Conservation (phyloP, 2,113 vertebrate genomes). For the Neogobius melanostomus region DNA sequence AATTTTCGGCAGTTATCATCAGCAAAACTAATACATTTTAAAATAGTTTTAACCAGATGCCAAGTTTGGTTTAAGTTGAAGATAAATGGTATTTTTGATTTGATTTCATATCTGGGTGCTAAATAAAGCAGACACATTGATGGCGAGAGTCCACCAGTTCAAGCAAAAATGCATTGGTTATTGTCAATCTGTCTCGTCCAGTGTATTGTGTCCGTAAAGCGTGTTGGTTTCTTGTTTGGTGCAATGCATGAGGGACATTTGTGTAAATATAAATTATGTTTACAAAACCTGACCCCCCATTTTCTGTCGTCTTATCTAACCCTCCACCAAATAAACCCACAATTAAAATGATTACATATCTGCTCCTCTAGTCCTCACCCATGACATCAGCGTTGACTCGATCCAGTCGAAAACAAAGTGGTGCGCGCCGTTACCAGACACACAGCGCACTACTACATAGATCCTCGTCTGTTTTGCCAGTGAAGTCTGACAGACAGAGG, state of each 20-base stretch:
- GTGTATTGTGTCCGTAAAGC: background rate
- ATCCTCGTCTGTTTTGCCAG: conserved; percentile 34
- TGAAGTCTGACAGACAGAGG: conserved; percentile 9
- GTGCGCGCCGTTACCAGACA: conserved; percentile 22
- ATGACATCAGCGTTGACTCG: conserved; percentile 21
- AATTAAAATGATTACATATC: conserved; percentile 8
- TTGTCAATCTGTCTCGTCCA: background rate
- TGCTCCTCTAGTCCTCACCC: background rate
- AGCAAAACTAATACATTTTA: no score
- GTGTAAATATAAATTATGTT: no score
- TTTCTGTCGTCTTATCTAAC: background rate
- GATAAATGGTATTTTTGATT: background rate
- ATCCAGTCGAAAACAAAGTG: conserved; percentile 32
- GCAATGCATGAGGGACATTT: no score
- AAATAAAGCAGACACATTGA: background rate
- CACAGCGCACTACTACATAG: conserved; percentile 29
- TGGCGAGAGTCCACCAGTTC: background rate
- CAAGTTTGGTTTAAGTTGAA: no score
- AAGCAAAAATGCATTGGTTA: background rate
- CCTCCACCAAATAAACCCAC: background rate
- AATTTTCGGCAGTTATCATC: no score
- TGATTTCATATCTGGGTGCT: background rate
- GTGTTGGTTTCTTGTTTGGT: no score
- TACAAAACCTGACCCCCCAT: background rate
- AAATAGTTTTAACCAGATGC: no score